phyloP scores from a whole-genome alignment of 2,797 vertebrate genomes.

The Botia almorhae region DNA sequence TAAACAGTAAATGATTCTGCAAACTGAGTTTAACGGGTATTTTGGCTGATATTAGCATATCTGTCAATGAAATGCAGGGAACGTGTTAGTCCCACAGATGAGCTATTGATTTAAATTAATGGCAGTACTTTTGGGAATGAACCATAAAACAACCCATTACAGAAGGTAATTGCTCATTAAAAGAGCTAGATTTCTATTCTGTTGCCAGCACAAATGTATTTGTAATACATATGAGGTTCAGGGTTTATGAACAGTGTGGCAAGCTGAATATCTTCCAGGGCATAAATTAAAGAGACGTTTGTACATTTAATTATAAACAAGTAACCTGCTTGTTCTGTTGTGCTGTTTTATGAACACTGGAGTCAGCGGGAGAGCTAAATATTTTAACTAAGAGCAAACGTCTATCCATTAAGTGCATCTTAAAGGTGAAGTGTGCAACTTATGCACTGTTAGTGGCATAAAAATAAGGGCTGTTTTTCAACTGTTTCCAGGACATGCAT shows the following conservation, averaged over 20 bases:
- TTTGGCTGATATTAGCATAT: conserved; percentile 49
- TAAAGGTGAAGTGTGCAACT: conserved; percentile 3
- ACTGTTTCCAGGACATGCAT: neutral
- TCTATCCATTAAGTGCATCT: neutral
- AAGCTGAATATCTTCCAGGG: conserved; percentile 59
- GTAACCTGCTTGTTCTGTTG: conserved; percentile 6
- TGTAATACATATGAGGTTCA: conserved; percentile 63
- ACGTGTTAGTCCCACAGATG: conserved; percentile 62
- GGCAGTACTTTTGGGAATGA: conserved; percentile 65
- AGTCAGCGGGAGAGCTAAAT: conserved; percentile 13
- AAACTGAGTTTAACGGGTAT: conserved; percentile 44
- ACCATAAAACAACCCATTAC: conserved; percentile 76
- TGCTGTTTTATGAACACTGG: conserved; percentile 6
- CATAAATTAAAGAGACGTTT: conserved; percentile 59
- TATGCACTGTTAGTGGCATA: neutral
- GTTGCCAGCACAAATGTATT: conserved; percentile 67
- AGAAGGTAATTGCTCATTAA: conserved; percentile 76
- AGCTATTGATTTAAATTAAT: conserved; percentile 76
- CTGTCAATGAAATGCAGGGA: conserved; percentile 54
- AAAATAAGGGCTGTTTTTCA: neutral
- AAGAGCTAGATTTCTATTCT: conserved; percentile 67
- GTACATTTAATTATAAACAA: conserved; percentile 24
- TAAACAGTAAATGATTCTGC: conserved; percentile 56
- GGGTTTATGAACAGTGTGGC: conserved; percentile 69
- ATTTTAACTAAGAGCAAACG: conserved; percentile 9